phyloP scores from a whole-genome alignment of 2,888 invertebrate genomes.

The Xanthia togata region DNA sequence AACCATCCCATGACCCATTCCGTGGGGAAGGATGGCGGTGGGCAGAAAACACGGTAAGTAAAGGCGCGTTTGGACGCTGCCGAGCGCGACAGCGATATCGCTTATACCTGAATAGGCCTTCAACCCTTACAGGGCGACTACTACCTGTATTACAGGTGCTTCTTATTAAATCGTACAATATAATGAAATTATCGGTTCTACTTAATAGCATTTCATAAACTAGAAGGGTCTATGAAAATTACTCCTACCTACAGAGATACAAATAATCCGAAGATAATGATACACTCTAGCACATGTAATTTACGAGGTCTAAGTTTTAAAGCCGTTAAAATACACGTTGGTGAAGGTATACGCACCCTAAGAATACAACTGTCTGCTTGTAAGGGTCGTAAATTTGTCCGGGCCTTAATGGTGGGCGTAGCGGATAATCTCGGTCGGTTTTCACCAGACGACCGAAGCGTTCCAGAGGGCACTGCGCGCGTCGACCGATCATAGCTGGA shows the following conservation, averaged over 20 bases:
- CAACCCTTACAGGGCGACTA: neutral
- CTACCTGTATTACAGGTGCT: neutral
- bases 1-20: neutral
- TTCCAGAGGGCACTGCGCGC: conserved; percentile 82
- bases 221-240: neutral
- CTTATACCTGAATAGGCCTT: too few species aligned
- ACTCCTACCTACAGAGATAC: neutral
- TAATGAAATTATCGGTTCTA: neutral
- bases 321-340: conserved; percentile 15
- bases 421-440: conserved; percentile 81
- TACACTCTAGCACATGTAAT: conserved; percentile 3
- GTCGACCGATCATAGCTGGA: conserved; percentile 83
- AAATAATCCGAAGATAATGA: neutral
- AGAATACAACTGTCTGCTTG: conserved; percentile 86
- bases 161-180: neutral
- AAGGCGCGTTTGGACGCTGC: too few species aligned
- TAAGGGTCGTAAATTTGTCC: conserved; percentile 86
- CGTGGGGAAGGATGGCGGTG: neutral
- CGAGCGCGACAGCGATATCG: too few species aligned
- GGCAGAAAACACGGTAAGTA: neutral
- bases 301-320: conserved; percentile 25
- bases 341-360: conserved; percentile 77
- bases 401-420: conserved; percentile 79
- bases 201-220: neutral
- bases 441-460: conserved; percentile 83